A percentile compares a stretch with the other conserved stretches of the same genome.
Evolutionary conservation across 2,888 invertebrate genomes (phyloP).

Genomic region (Acleris literana): DNA sequence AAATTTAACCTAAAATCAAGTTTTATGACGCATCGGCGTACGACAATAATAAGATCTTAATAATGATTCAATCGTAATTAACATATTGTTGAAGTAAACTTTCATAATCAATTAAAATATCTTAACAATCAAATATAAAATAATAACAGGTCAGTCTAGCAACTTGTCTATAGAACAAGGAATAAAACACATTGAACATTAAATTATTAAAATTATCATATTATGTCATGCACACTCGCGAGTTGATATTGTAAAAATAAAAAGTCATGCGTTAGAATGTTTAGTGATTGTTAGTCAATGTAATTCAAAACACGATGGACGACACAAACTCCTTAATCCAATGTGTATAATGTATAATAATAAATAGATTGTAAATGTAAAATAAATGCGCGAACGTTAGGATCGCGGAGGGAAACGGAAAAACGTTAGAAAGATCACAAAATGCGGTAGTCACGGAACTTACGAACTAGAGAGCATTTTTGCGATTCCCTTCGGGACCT

Average conservation of each 20-base stretch:
- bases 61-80: constrained; percentile 45
- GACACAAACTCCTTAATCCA: constrained; percentile 39
- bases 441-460: constrained; percentile 59
- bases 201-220: constrained; percentile 41
- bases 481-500: constrained; percentile 66
- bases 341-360: constrained; percentile 30
- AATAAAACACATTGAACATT: constrained; percentile 48
- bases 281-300: constrained; percentile 81
- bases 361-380: constrained; percentile 24
- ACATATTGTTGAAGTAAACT: constrained; percentile 79
- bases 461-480: constrained; percentile 65
- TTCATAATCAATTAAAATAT: constrained; percentile 56
- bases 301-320: constrained; percentile 63
- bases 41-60: constrained; percentile 52
- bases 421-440: constrained; percentile 62
- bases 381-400: constrained; percentile 56
- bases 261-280: constrained; percentile 78
- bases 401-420: constrained; percentile 68
- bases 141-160: constrained; percentile 68
- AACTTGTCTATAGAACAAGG: constrained; percentile 54
- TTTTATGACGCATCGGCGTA: constrained; percentile 73
- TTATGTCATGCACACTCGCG: constrained; percentile 78
- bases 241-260: constrained; percentile 69
- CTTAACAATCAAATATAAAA: constrained; percentile 52
- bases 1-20: constrained; percentile 72